phyloP scores from a whole-genome alignment of 37 sponge, comb jelly and placozoan species.

The Crambe crambe region DNA sequence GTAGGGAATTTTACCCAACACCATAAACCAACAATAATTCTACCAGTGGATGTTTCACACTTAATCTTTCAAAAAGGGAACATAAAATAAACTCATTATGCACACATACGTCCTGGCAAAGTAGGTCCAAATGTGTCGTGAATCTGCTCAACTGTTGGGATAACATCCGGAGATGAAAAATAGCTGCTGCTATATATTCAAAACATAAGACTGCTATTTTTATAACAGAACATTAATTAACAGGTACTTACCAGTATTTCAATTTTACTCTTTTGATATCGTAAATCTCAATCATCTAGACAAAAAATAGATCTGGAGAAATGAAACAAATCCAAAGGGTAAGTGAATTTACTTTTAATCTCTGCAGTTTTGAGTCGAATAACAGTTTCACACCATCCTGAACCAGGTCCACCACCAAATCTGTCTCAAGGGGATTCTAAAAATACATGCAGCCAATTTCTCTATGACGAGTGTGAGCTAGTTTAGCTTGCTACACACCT shows the following conservation, averaged over 20 bases:
- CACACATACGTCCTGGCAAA: slow-evolving; percentile 72
- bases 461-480: background rate
- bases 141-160: slow-evolving; percentile 83
- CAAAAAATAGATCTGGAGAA: background rate
- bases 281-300: slow-evolving; percentile 87
- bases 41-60: no score
- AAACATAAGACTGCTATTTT: background rate
- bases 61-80: no score
- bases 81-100: background rate
- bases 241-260: slow-evolving; percentile 72
- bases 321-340: background rate
- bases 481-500: slow-evolving; percentile 27
- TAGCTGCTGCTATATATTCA: slow-evolving; percentile 51
- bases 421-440: slow-evolving; percentile 73
- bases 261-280: slow-evolving; percentile 82
- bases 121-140: slow-evolving; percentile 89
- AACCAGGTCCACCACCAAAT: slow-evolving; percentile 80
- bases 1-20: no score
- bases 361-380: slow-evolving; percentile 84
- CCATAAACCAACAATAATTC: no score
- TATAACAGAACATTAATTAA: background rate
- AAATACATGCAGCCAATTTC: background rate
- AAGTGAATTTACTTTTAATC: slow-evolving; percentile 69
- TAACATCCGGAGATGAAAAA: slow-evolving; percentile 77
- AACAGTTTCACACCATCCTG: slow-evolving; percentile 83